Evolutionary conservation across 2,888 invertebrate species (phyloP).

Genomic region (Thera britannica): DNA sequence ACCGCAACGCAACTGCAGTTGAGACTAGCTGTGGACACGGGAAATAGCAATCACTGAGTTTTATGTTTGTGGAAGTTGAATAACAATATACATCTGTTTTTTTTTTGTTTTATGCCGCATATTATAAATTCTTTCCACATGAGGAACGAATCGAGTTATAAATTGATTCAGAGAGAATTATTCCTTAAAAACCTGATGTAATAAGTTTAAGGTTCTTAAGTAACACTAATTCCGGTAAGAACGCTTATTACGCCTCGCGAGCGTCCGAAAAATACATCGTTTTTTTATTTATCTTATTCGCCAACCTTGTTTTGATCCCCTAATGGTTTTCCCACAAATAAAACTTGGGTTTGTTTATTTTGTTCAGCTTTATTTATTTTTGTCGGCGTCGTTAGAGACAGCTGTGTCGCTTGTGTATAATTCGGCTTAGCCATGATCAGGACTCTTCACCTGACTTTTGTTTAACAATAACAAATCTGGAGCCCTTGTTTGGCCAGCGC

Average conservation of each 20-base stretch:
- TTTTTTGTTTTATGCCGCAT: neutral
- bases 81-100: neutral
- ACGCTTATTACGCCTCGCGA: slow-evolving; percentile 44
- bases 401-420: slow-evolving; percentile 71
- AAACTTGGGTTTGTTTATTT: slow-evolving; percentile 73
- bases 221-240: slow-evolving; percentile 37
- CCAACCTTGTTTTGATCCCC: slow-evolving; percentile 66
- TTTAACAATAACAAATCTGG: slow-evolving; percentile 45
- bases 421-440: slow-evolving; percentile 66
- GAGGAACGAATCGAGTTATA: neutral
- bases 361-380: slow-evolving; percentile 72
- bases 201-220: slow-evolving; percentile 30
- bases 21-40: slow-evolving; percentile 31
- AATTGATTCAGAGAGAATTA: slow-evolving; percentile 19
- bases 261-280: slow-evolving; percentile 51
- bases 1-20: slow-evolving; percentile 39
- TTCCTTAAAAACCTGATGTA: slow-evolving; percentile 30
- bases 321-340: slow-evolving; percentile 77
- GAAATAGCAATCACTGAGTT: slow-evolving; percentile 30
- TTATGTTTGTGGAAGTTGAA: slow-evolving; percentile 33
- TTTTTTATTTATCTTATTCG: slow-evolving; percentile 62
- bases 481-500: slow-evolving; percentile 37
- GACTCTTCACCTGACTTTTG: slow-evolving; percentile 61
- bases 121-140: no score
- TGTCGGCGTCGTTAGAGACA: slow-evolving; percentile 66